phyloP scores from a whole-genome alignment of 2,113 vertebrate genomes.

The Halcyon senegalensis region DNA sequence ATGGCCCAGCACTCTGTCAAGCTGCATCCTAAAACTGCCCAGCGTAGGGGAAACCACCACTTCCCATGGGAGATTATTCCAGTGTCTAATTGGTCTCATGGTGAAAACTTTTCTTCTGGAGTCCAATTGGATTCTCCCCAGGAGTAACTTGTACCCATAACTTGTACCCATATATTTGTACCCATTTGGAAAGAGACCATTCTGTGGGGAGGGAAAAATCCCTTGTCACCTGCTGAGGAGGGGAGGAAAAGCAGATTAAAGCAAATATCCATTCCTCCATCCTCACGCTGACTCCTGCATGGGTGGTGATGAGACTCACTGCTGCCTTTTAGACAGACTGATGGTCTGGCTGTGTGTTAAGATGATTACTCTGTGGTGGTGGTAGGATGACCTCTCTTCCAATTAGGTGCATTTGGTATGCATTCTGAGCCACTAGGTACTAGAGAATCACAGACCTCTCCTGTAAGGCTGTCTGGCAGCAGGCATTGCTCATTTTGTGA shows the following conservation, averaged over 20 bases:
- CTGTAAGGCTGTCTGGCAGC: neutral
- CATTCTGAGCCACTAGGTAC: neutral
- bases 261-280: neutral
- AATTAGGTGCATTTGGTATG: neutral
- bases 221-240: neutral
- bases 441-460: neutral
- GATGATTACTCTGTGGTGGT: neutral
- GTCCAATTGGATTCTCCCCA: too few species aligned
- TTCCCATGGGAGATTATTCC: too few species aligned
- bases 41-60: too few species aligned
- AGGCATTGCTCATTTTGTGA: neutral
- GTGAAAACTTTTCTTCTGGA: too few species aligned
- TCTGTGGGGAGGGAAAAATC: neutral
- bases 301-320: neutral
- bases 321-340: neutral
- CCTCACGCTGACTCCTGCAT: neutral
- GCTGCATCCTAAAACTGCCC: too few species aligned
- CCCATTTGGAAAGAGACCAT: neutral
- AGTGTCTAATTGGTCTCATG: too few species aligned
- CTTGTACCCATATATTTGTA: too few species aligned
- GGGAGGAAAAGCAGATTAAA: neutral
- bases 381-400: neutral
- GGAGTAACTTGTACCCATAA: too few species aligned
- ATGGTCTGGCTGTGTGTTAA: neutral
- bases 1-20: too few species aligned